Evolutionary conservation across 53 echinoderm and acorn worm species (phyloP), one percentile per base, ranked within the genome.

Genomic region (Holothuria leucospilota): DNA sequence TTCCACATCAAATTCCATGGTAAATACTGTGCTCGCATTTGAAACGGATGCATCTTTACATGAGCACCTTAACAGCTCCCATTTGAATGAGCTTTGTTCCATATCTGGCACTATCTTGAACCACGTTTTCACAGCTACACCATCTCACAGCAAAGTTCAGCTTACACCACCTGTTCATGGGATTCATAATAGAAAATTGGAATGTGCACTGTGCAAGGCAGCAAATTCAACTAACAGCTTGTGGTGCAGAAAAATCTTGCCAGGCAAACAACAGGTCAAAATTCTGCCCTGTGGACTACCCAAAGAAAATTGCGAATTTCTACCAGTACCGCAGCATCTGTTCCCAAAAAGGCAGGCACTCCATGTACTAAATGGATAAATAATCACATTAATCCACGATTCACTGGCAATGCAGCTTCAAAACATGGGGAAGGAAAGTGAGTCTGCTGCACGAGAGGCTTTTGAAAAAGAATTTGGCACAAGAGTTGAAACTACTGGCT

Each of bases 401-500:
- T 72, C 25, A 30, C 56, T 58, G 86, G 86, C 10, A 86, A 86
- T 73, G 59, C 86, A n/a, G 73, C 86, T 38, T 49, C 59, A 23
- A 69, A 4, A 38, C 68, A 81, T 69, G 88, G 88, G 2, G 68
- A n/a, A 88, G 28, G 39, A 87, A 39, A 39, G 64, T 65, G 80
- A 87, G 64, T 14, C n/a, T 15, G 16, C 28, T 20, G 88, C 88
- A 12, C 38, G 88, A 42, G 20, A 66, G 25, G 38, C 42, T n/a
- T 88, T 81, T 39, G 62, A 88, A 58, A 27, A 60, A 59, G 72
- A 86, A 15, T 53, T 71, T 13, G 39, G 60, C 15, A 58, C 41
- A 20, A 41, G 51, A 34, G 84, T 91, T 24, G 82, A 74, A 21
- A 69, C 12, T 39, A 84, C 85, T 25, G 92, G 92, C 7, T 62